Evolutionary conservation across 2,113 vertebrate genomes (phyloP).

Genomic region (Serinus canaria): DNA sequence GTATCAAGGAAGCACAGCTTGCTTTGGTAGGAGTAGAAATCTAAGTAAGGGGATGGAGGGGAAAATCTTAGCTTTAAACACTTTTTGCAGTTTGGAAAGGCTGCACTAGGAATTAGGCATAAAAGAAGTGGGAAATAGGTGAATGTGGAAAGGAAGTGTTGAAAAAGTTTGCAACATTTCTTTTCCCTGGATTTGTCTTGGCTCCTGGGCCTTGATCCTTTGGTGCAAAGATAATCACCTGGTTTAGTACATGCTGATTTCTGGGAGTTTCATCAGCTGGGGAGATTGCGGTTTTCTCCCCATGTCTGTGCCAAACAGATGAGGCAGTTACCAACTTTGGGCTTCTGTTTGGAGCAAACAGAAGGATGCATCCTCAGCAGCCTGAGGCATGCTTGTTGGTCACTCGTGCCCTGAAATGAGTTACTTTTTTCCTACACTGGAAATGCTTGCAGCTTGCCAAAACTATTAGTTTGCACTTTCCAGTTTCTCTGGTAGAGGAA

Average conservation of each 20-base stretch:
- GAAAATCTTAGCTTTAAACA: background rate
- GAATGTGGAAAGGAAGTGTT: background rate
- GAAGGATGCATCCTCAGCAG: background rate
- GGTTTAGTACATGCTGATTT: background rate
- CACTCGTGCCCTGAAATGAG: background rate
- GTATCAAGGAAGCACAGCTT: background rate
- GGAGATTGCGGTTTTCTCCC: background rate
- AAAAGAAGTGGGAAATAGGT: background rate
- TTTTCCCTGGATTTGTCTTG: background rate
- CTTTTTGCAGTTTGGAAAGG: background rate
- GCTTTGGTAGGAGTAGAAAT: background rate
- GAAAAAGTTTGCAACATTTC: background rate
- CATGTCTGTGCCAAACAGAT: background rate
- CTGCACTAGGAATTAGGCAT: background rate
- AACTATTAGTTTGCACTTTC: background rate
- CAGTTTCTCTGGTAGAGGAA: background rate
- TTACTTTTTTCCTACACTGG: background rate
- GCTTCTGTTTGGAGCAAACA: background rate
- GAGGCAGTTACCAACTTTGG: background rate
- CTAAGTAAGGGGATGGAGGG: background rate
- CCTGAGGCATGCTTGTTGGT: background rate
- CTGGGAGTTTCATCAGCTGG: background rate
- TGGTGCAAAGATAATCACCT: background rate
- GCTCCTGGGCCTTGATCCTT: background rate
- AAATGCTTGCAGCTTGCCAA: background rate